A percentile compares a stretch with the other conserved stretches of the same genome.
phyloP scores from a whole-genome alignment of 2,113 vertebrate species.

The Perognathus longimembris region DNA sequence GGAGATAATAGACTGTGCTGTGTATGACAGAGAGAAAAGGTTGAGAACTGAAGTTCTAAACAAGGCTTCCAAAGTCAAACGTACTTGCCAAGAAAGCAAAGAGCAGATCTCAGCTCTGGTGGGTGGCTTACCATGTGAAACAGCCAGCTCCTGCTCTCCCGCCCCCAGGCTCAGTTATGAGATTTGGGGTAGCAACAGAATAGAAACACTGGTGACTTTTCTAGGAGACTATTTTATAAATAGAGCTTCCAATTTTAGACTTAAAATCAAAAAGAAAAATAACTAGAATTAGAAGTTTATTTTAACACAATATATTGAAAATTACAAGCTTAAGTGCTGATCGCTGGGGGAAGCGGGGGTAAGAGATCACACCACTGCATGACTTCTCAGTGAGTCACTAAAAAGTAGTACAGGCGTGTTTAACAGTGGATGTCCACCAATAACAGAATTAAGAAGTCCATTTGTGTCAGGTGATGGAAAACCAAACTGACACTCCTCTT shows the following conservation, averaged over 20 bases:
- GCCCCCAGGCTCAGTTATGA: conserved; percentile 46
- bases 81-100: conserved; percentile 63
- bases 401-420: conserved; percentile 36
- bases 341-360: background rate
- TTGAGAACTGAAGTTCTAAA: conserved; percentile 50
- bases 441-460: conserved; percentile 23
- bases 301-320: conserved; percentile 78
- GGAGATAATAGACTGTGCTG: background rate
- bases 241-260: conserved; percentile 75
- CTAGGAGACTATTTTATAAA: conserved; percentile 70
- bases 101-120: conserved; percentile 61
- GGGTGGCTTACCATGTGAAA: conserved; percentile 67
- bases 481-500: conserved; percentile 23
- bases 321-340: conserved; percentile 66
- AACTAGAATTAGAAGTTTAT: conserved; percentile 73
- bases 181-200: conserved; percentile 68
- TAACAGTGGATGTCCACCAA: conserved; percentile 32
- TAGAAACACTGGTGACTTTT: conserved; percentile 65
- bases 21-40: conserved; percentile 4
- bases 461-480: conserved; percentile 4
- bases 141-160: conserved; percentile 37
- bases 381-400: conserved; percentile 65
- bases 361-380: conserved; percentile 41
- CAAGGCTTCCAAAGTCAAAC: conserved; percentile 42
- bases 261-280: conserved; percentile 73